phyloP scores from a whole-genome alignment of 2,888 invertebrate genomes.

The Pseudococcus longispinus region DNA sequence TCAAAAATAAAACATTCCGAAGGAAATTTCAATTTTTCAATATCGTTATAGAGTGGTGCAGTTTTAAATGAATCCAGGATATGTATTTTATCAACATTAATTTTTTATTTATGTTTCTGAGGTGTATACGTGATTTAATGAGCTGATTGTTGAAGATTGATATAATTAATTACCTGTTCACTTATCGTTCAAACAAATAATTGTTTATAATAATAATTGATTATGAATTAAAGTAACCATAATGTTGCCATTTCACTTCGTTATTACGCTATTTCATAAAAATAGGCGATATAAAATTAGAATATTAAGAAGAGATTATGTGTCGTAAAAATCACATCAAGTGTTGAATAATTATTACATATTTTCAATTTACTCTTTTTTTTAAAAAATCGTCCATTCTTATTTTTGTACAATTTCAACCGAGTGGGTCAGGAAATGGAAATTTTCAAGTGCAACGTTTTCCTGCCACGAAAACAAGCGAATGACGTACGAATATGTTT shows the following conservation, averaged over 20 bases:
- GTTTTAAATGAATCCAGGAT: neutral
- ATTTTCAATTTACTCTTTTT: neutral
- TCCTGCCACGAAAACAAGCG: no score
- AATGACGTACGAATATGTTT: no score
- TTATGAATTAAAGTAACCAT: slow-evolving; percentile 26
- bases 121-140: neutral
- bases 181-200: slow-evolving; percentile 8
- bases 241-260: neutral
- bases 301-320: neutral
- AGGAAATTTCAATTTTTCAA: neutral
- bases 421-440: no score
- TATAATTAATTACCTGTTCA: slow-evolving; percentile 30
- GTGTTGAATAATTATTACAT: neutral
- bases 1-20: neutral
- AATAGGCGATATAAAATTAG: neutral
- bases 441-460: no score
- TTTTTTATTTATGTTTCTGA: neutral
- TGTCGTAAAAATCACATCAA: neutral
- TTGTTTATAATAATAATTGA: slow-evolving; percentile 31
- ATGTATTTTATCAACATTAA: neutral
- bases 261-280: neutral
- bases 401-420: no score
- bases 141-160: slow-evolving; percentile 5
- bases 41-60: neutral
- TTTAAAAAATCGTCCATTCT: neutral